These are phyloP conservation scores for Anas platyrhynchos DNA, from an alignment of 2,113 vertebrate species.

Conservation along the genomic window DNA sequence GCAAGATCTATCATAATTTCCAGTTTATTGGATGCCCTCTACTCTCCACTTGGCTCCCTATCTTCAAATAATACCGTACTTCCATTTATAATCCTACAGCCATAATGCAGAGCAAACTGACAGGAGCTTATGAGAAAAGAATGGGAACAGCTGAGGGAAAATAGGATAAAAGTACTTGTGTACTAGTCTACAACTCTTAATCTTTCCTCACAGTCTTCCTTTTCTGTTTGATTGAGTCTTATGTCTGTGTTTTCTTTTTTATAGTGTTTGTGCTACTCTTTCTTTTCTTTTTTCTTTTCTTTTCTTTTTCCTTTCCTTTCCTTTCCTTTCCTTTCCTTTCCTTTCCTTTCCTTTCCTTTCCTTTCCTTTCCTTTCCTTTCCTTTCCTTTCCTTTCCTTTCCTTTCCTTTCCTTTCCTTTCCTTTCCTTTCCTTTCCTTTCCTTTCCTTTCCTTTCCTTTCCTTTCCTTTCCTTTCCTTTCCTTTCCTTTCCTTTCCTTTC, in stretches of 20 bases:
- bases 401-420: not conserved
- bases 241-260: not conserved
- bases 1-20: constrained; percentile 16
- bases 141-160: not conserved
- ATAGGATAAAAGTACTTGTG: not conserved
- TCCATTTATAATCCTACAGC: not conserved
- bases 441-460: not conserved
- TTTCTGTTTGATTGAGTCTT: not conserved
- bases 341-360: not conserved
- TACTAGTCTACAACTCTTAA: not conserved
- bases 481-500: not conserved
- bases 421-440: not conserved
- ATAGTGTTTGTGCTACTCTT: not conserved
- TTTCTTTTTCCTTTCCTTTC: not conserved
- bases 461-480: not conserved
- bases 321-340: not conserved
- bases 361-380: not conserved
- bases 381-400: not conserved
- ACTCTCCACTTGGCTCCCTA: not conserved
- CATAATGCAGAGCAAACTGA: not conserved
- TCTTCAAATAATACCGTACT: not conserved
- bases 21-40: constrained; percentile 28
- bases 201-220: not conserved
- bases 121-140: not conserved
- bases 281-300: not conserved